Evolutionary conservation across 2,888 invertebrate genomes (phyloP).

Genomic region (Tetropium fuscum): DNA sequence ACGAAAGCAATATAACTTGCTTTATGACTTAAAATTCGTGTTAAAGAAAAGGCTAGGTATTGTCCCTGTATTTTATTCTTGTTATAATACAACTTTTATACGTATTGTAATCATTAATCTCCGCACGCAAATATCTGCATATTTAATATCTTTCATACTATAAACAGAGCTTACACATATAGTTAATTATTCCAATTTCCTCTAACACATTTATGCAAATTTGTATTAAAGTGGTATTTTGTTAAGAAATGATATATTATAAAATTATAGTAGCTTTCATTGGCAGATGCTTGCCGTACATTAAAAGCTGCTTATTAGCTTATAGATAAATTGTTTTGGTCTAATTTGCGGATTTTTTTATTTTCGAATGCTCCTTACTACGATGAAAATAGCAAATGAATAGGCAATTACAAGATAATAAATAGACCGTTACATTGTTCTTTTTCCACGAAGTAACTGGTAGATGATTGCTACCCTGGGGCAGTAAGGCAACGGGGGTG

Average conservation of each 20-base stretch:
- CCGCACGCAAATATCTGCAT: constrained; percentile 42
- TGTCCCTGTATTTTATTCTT: constrained; percentile 45
- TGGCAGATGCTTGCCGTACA: no score
- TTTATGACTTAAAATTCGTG: constrained; percentile 51
- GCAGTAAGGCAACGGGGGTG: constrained; percentile 39
- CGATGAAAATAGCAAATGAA: no score
- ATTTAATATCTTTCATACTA: constrained; percentile 30
- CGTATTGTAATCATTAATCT: constrained; percentile 40
- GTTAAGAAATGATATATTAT: no score
- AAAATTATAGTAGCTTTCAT: no score
- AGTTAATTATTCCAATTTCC: constrained; percentile 39
- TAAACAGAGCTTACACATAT: constrained; percentile 37
- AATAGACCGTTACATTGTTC: constrained; percentile 33
- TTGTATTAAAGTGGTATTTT: constrained; percentile 4
- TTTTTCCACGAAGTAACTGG: constrained; percentile 29
- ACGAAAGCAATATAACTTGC: constrained; percentile 46
- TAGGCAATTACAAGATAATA: no score
- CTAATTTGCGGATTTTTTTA: no score
- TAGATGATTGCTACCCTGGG: constrained; percentile 32
- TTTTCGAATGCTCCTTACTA: no score
- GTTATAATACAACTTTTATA: constrained; percentile 46
- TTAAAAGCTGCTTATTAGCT: no score
- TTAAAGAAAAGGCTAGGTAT: constrained; percentile 43
- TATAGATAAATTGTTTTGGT: no score
- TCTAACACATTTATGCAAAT: constrained; percentile 39